Evolutionary conservation across 2,797 vertebrate genomes (phyloP), one percentile per base, ranked within the genome.

Genomic region (Sandelia bainsii): DNA sequence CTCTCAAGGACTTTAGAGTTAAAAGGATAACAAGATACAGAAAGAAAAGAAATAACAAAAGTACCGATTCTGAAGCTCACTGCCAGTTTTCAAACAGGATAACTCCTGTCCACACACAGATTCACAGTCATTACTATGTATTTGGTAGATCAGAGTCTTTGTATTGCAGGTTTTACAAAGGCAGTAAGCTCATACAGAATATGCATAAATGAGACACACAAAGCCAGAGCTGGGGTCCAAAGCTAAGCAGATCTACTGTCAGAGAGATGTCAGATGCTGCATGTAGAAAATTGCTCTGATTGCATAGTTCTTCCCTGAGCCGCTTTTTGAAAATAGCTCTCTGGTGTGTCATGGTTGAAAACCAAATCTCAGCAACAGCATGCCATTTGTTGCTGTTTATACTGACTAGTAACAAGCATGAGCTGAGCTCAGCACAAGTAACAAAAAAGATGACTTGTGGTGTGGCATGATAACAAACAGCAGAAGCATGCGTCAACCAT

Each of bases 61-160:
- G 12, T 16, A 32, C 2, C 0, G 45, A 58, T 74, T 54, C 20
- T 34, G 56, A 71, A 40, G 32, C 62, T 25, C 32, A 50, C 42
- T 72, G 56, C 62, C 77, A 65, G 50, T 67, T 60, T 78, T 42
- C 75, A 48, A 79, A 81, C 76, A 14, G 75, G 79, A 89, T 88
- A 79, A 82, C 71, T 61, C 60, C 53, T 68, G 75, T 79, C 42
- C 56, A 39, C 65, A 80, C 59, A 60, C 62, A 80, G 85, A 80
- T 85, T 87, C 29, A 34, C 46, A 51, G 67, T 91, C 77, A 88
- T 91, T 90, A 87, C 80, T 27, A 49, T 66, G 83, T 76, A 79
- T 84, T 79, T 74, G 77, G 83, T 63, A 89, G 80, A 82, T 89
- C 64, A 48, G 71, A 75, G 74, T 34, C 62, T 46, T 79, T 76